A percentile compares a stretch with the other conserved stretches of the same genome.
phyloP scores from a whole-genome alignment of 1,140 invertebrate genomes.

The Prorops nasuta region DNA sequence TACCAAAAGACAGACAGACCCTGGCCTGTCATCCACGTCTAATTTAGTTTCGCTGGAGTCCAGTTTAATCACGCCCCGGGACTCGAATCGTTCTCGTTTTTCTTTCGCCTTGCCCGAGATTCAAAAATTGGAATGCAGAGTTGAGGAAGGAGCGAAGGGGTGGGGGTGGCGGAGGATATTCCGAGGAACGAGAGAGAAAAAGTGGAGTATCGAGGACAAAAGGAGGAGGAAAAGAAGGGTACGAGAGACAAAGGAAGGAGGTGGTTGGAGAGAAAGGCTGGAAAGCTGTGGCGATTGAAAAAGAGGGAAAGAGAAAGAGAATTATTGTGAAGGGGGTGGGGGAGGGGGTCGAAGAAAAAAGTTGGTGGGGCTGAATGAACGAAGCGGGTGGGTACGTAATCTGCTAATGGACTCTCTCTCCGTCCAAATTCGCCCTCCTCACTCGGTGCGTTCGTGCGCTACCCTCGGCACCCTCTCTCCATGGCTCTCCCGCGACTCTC shows the following conservation, averaged over 20 bases:
- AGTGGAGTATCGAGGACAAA: conserved; percentile 1
- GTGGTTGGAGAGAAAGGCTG: conserved; percentile 9
- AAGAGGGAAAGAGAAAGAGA: conserved; percentile 23
- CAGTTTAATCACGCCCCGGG: conserved; percentile 40
- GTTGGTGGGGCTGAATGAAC: conserved; percentile 35
- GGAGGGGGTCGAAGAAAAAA: conserved; percentile 26
- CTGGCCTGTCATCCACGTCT: conserved; percentile 26
- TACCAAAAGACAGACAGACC: no score
- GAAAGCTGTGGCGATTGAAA: conserved; percentile 27
- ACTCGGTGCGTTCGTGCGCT: conserved; percentile 4
- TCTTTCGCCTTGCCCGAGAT: no score
- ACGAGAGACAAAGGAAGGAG: conserved; percentile 11
- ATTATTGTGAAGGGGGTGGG: conserved; percentile 11
- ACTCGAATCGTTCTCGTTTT: conserved; percentile 19
- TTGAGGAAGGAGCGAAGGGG: no score
- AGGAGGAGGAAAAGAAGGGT: not conserved
- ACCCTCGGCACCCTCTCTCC: conserved; percentile 10
- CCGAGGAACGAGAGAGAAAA: conserved; percentile 3
- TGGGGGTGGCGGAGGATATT: no score
- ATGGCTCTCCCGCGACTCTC: conserved; percentile 21
- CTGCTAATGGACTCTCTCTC: conserved; percentile 51
- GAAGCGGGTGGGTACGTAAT: conserved; percentile 47
- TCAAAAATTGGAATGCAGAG: no score
- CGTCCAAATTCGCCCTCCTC: conserved; percentile 36
- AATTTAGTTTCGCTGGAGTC: conserved; percentile 41